Evolutionary conservation across 2,113 vertebrate genomes (phyloP).

Genomic region (Takifugu bimaculatus): DNA sequence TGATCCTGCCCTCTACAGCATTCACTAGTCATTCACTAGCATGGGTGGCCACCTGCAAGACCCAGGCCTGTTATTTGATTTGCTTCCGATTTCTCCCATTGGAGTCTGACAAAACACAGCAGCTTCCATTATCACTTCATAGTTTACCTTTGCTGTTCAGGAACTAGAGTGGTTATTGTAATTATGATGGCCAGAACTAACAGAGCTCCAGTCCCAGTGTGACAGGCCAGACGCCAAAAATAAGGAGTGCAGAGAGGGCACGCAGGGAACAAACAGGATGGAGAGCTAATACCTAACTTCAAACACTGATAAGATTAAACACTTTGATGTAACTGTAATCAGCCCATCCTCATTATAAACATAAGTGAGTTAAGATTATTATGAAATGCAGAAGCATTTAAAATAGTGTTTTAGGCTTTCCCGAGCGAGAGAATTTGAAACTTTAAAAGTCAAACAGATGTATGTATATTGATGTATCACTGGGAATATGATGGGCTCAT

Average conservation of each 20-base stretch:
- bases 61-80: conserved; percentile 53
- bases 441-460: no score
- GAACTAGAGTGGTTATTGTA: conserved; percentile 28
- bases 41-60: conserved; percentile 13
- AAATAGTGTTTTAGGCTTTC: no score
- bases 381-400: no score
- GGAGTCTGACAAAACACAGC: conserved; percentile 32
- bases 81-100: conserved; percentile 45
- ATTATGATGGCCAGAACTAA: conserved; percentile 45
- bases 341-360: neutral
- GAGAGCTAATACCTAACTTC: neutral
- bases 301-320: conserved; percentile 2
- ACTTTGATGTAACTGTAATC: neutral
- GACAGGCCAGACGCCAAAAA: conserved; percentile 35
- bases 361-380: no score
- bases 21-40: conserved; percentile 16
- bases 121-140: conserved; percentile 41
- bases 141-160: conserved; percentile 34
- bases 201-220: conserved; percentile 40
- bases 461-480: neutral
- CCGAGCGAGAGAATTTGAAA: no score
- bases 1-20: neutral
- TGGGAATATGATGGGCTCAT: conserved; percentile 1
- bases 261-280: neutral
- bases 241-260: neutral